phyloP scores from a whole-genome alignment of 2,113 vertebrate species.

The Hippocampus guttulatus region DNA sequence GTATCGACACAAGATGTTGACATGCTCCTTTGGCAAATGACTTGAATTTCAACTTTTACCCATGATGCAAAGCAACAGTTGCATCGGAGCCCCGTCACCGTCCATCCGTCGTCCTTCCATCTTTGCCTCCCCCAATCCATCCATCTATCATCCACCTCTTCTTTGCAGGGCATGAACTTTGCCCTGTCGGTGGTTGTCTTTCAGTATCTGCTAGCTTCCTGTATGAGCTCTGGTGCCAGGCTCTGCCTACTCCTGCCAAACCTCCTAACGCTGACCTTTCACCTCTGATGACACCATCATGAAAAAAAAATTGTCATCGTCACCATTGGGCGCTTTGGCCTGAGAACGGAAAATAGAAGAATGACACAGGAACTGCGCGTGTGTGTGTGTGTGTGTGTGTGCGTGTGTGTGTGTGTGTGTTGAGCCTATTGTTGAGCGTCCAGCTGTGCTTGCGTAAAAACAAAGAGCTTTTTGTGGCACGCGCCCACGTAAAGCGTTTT shows the following conservation, averaged over 20 bases:
- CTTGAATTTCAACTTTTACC: no score
- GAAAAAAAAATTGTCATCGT: background rate
- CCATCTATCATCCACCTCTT: background rate
- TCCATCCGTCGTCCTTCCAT: no score
- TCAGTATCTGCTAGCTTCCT: no score
- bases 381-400: background rate
- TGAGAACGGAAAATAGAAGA: slow-evolving; percentile 2
- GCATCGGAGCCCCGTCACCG: no score
- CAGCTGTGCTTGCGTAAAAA: background rate
- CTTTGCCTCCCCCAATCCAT: background rate
- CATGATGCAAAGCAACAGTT: no score
- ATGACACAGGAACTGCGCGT: background rate
- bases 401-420: background rate
- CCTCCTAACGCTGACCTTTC: background rate
- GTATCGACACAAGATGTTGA: background rate
- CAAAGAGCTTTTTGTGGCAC: background rate
- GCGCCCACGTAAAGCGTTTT: background rate
- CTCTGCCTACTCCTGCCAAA: no score
- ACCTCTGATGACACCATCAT: background rate
- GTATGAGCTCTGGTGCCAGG: no score
- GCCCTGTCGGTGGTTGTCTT: no score
- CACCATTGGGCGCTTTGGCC: background rate
- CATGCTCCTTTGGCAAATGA: no score
- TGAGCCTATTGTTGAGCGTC: background rate
- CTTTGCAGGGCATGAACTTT: background rate